Evolutionary conservation across 2,888 invertebrate genomes (phyloP).

Genomic region (Miltochrista miniata): DNA sequence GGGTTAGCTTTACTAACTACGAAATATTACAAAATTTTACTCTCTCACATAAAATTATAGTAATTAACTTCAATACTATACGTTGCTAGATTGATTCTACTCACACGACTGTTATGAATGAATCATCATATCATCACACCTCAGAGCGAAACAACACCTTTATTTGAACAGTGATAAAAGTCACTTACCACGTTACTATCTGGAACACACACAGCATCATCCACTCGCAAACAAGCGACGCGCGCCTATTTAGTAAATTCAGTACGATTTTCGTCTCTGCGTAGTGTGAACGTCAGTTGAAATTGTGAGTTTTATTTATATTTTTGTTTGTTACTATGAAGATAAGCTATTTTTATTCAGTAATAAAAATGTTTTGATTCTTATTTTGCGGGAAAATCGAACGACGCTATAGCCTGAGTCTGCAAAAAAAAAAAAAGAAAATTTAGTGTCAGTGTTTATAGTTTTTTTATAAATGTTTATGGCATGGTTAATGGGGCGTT

Average conservation of each 20-base stretch:
- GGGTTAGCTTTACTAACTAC: no score
- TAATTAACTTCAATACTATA: no score
- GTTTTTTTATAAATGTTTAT: no score
- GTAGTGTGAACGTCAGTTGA: conserved; percentile 8
- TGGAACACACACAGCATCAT: conserved; percentile 29
- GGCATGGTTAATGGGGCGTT: no score
- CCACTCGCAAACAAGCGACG: conserved; percentile 15
- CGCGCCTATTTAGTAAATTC: conserved; percentile 3
- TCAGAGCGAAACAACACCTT: neutral
- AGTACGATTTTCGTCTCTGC: conserved; percentile 9
- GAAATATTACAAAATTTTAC: no score
- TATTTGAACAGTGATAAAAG: neutral
- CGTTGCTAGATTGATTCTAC: neutral
- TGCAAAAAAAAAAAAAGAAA: no score
- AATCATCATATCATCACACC: neutral
- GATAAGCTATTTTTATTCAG: neutral
- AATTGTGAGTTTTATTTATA: conserved; percentile 20
- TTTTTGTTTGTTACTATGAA: neutral
- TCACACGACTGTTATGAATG: neutral
- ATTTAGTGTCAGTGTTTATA: no score
- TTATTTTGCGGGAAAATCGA: neutral
- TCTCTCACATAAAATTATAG: no score
- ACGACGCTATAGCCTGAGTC: no score
- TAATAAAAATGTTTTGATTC: neutral
- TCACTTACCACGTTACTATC: conserved; percentile 19